phyloP scores from a whole-genome alignment of 2,113 vertebrate species.

The Phyllopteryx taeniolatus region DNA sequence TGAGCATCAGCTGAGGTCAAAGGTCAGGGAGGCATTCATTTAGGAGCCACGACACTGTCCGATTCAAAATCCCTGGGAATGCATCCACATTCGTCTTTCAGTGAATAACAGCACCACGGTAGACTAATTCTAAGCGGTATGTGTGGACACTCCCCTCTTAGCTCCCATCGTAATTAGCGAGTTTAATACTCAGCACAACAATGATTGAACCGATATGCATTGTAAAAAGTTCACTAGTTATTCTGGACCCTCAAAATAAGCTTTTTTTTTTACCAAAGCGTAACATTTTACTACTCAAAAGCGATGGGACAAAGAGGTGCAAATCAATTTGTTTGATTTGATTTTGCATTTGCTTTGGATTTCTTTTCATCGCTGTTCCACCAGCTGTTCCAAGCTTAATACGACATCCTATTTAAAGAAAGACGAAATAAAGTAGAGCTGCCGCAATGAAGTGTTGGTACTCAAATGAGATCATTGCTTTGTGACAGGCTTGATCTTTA shows the following conservation, averaged over 20 bases:
- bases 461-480: conserved; percentile 57
- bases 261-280: too few species aligned
- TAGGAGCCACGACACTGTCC: background rate
- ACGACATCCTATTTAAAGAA: conserved; percentile 47
- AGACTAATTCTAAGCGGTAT: background rate
- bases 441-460: conserved; percentile 60
- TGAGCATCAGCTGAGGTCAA: conserved; percentile 1
- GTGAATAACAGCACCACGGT: background rate
- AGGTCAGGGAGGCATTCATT: conserved; percentile 13
- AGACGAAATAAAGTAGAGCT: conserved; percentile 37
- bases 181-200: background rate
- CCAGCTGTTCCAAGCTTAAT: conserved; percentile 41
- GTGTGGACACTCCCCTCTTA: background rate
- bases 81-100: background rate
- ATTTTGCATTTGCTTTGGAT: conserved; percentile 44
- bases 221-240: background rate
- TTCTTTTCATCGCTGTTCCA: conserved; percentile 32
- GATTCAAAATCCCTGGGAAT: background rate
- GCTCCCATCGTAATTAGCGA: background rate
- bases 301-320: background rate
- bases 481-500: conserved; percentile 51
- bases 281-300: background rate
- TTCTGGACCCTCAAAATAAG: too few species aligned
- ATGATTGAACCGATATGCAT: background rate
- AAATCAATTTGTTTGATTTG: background rate